Evolutionary conservation across 1,140 invertebrate species (phyloP).

Genomic region (Drosophila simulans): DNA sequence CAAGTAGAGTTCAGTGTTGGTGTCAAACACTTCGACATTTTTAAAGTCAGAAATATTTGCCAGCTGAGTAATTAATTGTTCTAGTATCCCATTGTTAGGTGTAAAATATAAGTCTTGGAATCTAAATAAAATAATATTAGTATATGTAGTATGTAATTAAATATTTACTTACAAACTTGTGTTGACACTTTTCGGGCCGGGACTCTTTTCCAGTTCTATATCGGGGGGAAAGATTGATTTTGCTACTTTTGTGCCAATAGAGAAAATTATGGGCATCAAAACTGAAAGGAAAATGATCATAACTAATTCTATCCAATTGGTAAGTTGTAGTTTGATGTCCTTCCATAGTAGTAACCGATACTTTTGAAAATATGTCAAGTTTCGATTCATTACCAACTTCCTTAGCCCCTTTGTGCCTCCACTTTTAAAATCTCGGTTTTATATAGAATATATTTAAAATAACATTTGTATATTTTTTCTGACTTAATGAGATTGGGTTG

Average conservation of each 20-base stretch:
- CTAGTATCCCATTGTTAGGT: constrained; percentile 3
- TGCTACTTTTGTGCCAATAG: constrained; percentile 1
- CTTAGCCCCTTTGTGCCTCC: not conserved
- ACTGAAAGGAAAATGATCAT: not conserved
- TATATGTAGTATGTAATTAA: too few relatives aligned
- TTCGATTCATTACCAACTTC: not conserved
- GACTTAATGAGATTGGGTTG: constrained; percentile 2
- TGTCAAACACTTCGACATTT: not conserved
- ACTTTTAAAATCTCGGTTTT: constrained; percentile 16
- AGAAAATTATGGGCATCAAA: not conserved
- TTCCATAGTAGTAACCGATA: constrained; percentile 17
- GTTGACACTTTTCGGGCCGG: not conserved
- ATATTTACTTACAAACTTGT: not conserved
- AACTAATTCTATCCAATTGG: not conserved
- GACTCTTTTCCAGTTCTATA: not conserved
- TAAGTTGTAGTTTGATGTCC: not conserved
- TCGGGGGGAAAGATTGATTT: constrained; percentile 1
- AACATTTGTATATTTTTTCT: not conserved
- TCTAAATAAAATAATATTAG: not conserved
- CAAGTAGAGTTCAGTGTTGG: not conserved
- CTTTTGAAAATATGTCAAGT: not conserved
- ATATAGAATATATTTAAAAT: not conserved
- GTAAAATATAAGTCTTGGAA: not conserved
- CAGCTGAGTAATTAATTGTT: not conserved
- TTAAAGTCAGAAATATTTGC: not conserved